Percentiles rank a stretch among this genome's conserved stretches.
Conservation (phyloP, 1,140 invertebrate species). For the Globodera ellingtonae region DNA sequence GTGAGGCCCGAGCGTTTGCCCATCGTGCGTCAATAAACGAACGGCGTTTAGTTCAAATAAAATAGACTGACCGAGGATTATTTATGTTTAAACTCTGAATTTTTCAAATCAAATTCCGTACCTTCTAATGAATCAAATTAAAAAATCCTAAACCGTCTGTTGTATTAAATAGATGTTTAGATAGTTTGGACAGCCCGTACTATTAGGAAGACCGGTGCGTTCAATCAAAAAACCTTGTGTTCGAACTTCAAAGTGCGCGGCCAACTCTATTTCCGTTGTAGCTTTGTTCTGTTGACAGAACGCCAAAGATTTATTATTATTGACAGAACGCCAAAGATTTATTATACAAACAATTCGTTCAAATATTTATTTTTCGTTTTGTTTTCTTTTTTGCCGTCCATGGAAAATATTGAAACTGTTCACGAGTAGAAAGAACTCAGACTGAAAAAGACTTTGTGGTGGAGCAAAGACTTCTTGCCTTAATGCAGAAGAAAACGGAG, state of each 20-base stretch:
- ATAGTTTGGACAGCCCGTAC: neutral
- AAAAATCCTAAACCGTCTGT: too few species aligned
- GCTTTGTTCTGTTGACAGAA: too few species aligned
- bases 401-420: too few species aligned
- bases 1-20: slow-evolving; percentile 35
- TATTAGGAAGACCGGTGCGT: neutral
- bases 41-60: neutral
- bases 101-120: neutral
- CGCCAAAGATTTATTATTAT: neutral
- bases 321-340: too few species aligned
- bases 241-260: too few species aligned
- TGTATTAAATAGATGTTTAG: too few species aligned
- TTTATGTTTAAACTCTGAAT: neutral
- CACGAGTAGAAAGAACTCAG: too few species aligned
- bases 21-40: neutral
- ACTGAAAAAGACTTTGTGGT: too few species aligned
- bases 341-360: neutral
- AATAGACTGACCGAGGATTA: neutral
- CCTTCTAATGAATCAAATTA: neutral
- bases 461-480: too few species aligned
- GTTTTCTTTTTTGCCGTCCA: neutral
- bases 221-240: neutral
- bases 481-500: too few species aligned
- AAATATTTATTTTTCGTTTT: neutral
- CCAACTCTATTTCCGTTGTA: too few species aligned